Base-by-base conservation (phyloP, 2,113 vertebrate species). In the Arothron firmamentum region DNA sequence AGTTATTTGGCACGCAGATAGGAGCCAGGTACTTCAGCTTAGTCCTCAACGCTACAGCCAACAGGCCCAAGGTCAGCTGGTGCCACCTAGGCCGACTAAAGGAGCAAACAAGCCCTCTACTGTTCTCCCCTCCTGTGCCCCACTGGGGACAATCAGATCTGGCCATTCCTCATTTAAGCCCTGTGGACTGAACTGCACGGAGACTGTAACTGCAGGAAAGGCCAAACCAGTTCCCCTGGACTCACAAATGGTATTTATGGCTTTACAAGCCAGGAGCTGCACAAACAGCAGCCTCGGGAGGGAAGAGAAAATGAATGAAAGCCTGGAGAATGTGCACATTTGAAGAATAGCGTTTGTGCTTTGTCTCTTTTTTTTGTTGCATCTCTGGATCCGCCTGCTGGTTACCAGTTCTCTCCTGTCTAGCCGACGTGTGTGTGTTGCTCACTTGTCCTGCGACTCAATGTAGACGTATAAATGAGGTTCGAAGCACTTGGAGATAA, bases 361-460 rank as follows among this genome's bases (percentile, higher is more conserved):
- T 86, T 54, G 59, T 77, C 86, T 81, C 62, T 72, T 51, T 67
- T 72, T 65, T 70, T 52, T 64, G 34, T 60, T 84, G 79, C 78
- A 82, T 90, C 86, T 90, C 88, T 89, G n/a, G n/a, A n/a, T n/a
- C n/a, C n/a, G n/a, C n/a, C n/a, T n/a, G n/a, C n/a, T n/a, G 57
- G 77, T 46, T 50, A 61, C 56, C 43, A 52, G 25, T 28, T 28
- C 31, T 20, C 70, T 52, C 51, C 28, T 20, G 34, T 72, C 49
- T 38, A 17, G 56, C 25, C 28, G 43, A 52, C 15, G 18, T 25
- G 56, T 59, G 50, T 13, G 66, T 65, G 65, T 72, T 83, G 90
- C 96, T 96, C 81, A 99, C 97, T 93, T 99, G 92, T 99, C 97
- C 84, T 99, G 97, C 60, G 97, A 98, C 78, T 99, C 97, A 2